phyloP scores from a whole-genome alignment of 2,797 vertebrate genomes.

The Toxotes lorentzi region DNA sequence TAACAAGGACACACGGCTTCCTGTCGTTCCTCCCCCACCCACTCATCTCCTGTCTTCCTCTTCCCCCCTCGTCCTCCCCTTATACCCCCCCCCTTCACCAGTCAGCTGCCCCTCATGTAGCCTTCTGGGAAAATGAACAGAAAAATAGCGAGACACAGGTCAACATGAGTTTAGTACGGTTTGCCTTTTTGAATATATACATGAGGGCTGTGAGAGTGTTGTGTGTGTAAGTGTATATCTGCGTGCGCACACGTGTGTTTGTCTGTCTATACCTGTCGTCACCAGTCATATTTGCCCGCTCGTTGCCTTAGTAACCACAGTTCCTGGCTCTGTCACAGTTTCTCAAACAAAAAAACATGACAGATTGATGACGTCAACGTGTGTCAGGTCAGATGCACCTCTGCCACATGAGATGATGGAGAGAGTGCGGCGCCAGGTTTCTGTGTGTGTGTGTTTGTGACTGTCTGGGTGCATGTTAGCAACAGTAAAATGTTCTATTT shows the following conservation, averaged over 20 bases:
- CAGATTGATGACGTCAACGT: constrained; percentile 52
- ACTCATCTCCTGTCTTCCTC: constrained; percentile 51
- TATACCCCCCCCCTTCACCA: constrained; percentile 10
- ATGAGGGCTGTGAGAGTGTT: not conserved
- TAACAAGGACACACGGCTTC: constrained; percentile 79
- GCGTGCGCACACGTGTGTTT: not conserved
- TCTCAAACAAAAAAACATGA: constrained; percentile 58
- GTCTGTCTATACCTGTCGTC: constrained; percentile 30
- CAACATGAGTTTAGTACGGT: constrained; percentile 17
- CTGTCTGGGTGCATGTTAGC: not conserved
- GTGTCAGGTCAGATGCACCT: constrained; percentile 32
- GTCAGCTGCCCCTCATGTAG: constrained; percentile 46
- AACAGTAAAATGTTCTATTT: not conserved
- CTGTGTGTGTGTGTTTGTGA: constrained; percentile 8
- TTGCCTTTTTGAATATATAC: not conserved
- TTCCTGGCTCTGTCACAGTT: constrained; percentile 51
- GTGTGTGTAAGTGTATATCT: not conserved
- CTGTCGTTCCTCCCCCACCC: constrained; percentile 62
- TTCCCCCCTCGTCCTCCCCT: not conserved
- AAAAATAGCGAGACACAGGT: constrained; percentile 10
- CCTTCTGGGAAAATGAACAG: constrained; percentile 22
- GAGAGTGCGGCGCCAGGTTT: not conserved
- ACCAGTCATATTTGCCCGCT: constrained; percentile 32
- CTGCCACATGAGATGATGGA: not conserved
- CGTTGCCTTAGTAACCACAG: constrained; percentile 58